Evolutionary conservation across 2,888 invertebrate genomes (phyloP), one percentile per base, ranked within the genome.

Genomic region (Drosophila demipolita): DNA sequence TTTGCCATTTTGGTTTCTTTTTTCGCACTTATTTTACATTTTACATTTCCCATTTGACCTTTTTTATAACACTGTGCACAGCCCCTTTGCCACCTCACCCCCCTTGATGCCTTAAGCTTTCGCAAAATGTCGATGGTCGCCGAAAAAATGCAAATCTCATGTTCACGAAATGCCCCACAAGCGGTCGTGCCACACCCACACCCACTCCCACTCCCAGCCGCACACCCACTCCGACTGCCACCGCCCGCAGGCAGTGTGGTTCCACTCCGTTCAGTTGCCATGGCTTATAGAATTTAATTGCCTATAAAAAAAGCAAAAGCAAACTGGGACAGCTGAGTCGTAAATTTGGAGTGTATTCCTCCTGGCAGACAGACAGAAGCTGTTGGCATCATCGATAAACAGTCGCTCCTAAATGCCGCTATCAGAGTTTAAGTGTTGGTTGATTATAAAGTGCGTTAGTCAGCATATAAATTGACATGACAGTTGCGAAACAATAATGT

Each of bases 231-330:
- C 35, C 15, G 20, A 36, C 48, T 29, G 11, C 20, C 35, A 5
- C 32, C 33, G 3, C 17, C 12, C 40, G 15, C 57, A 11, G 40
- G 67, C 63, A 45, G 58, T 23, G 63, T 63, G 58, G 75, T 74
- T 84, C 45, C 79, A 72, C 80, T 60, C 57, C 45, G 72, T 69
- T 79, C 82, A 77, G 84, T 79, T 81, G 71, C 66, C 75, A 75
- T 75, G 88, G 88, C 80, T 87, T 88, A 91, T 91, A 83, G 89
- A 91, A 91, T 91, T 91, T 91, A 91, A 91, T 91, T 91, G 91
- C 83, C 90, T 90, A 91, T 91, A 91, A 91, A 91, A 90, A 20
- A 26, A 3, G 26, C 26, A 26, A 0, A 17, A 23, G 8, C 20
- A 45, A 87, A 78, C 78, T 87, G 83, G 75, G 80, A 67, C 66